phyloP scores from a whole-genome alignment of 1,140 invertebrate species.

The Eubasilissa regina region DNA sequence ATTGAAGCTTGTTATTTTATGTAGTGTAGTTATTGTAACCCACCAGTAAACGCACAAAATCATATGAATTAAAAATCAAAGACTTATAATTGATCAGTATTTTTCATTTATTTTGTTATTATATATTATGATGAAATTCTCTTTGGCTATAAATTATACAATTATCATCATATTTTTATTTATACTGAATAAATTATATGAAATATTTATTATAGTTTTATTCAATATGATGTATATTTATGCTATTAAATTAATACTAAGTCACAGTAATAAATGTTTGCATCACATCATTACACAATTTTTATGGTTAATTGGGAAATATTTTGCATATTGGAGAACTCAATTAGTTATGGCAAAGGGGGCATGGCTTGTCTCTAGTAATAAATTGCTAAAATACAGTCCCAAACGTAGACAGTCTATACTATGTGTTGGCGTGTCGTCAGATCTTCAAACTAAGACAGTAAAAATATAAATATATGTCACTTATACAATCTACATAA shows the following conservation, averaged over 20 bases:
- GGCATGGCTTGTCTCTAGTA: no score
- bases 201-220: constrained; percentile 30
- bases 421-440: no score
- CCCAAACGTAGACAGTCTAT: no score
- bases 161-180: constrained; percentile 50
- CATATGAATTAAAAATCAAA: constrained; percentile 42
- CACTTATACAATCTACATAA: no score
- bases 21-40: not conserved
- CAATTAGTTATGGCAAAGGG: no score
- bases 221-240: constrained; percentile 25
- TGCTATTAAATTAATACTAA: constrained; percentile 2
- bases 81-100: constrained; percentile 38
- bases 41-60: constrained; percentile 40
- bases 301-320: no score
- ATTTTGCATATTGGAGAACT: no score
- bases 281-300: no score
- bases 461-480: no score
- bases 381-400: no score
- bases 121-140: constrained; percentile 49
- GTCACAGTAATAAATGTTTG: not conserved
- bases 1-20: not conserved
- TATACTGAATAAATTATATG: constrained; percentile 55
- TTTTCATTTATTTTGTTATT: constrained; percentile 37
- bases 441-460: no score
- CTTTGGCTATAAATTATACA: constrained; percentile 50